Evolutionary conservation across 1,140 invertebrate genomes (phyloP).

Genomic region (Drosophila tani): DNA sequence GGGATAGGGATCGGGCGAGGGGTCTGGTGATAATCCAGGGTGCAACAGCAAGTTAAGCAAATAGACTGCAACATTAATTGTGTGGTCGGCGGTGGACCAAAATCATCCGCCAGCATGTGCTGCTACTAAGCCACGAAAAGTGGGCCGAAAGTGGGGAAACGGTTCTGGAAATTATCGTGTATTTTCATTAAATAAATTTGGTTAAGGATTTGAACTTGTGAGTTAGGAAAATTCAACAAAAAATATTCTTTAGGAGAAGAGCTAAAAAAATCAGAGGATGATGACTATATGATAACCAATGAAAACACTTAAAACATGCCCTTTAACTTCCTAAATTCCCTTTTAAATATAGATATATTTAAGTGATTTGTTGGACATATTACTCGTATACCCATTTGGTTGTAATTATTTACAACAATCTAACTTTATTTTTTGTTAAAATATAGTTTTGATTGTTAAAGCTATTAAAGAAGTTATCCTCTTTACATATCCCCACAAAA

Average conservation of each 20-base stretch:
- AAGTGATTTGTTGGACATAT: neutral
- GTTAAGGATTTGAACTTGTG: no score
- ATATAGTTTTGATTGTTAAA: neutral
- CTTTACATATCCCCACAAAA: neutral
- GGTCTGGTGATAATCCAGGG: conserved; percentile 35
- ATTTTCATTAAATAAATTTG: neutral
- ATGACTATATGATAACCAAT: neutral
- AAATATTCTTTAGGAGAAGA: neutral
- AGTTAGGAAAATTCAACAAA: no score
- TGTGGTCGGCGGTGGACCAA: conserved; percentile 64
- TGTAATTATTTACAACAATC: neutral
- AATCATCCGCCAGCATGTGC: conserved; percentile 18
- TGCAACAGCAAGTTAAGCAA: conserved; percentile 79
- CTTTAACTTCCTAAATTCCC: neutral
- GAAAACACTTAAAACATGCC: neutral
- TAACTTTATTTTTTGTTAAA: neutral
- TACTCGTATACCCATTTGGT: neutral
- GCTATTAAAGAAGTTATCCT: neutral
- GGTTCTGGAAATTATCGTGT: neutral
- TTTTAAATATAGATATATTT: neutral
- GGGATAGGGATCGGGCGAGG: neutral
- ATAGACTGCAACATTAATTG: conserved; percentile 83
- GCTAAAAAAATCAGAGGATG: neutral
- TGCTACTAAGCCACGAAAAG: conserved; percentile 6
- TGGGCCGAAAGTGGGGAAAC: conserved; percentile 13